Base-by-base conservation (phyloP, 2,797 vertebrate species). In the Babyrousa celebensis region DNA sequence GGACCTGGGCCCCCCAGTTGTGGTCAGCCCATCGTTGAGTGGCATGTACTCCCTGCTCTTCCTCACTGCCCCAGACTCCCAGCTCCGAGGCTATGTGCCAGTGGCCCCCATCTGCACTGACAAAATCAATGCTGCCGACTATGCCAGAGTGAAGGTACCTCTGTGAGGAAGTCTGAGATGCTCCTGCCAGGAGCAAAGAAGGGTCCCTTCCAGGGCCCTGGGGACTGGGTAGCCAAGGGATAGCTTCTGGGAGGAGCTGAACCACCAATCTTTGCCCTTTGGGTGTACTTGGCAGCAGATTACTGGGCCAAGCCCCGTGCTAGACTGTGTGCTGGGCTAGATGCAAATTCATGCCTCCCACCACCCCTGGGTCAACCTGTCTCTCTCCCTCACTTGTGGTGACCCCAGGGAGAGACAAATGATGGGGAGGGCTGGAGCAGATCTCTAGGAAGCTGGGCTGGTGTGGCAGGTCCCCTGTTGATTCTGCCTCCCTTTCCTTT, bases 41-140 rank as follows among this genome's bases (percentile, higher is more conserved):
- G 99, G 99, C 96, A 99, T 99, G 99, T 99, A 99, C 97, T 99
- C 99, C 0, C 99, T 99, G 89, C 99, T 99, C 8, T 99, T 99
- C 98, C 99, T 99, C 89, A 97, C 99, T 6, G 98, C 99, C 96
- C 98, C 99, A 91, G 98, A 98, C 75, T 97, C 98, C 36, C 98
- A 99, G 96, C 74, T 99, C 14, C 99, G 98, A 88, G 99, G 99
- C 16, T 99, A 99, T 29, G 95, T 99, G 72, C 99, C 99, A 0
- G 98, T 99, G 32, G 99, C 99, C 10, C 99, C 99, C 80, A 99
- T 99, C 98, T 99, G 99, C 98, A 99, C 99, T 0, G 99, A 99
- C 15, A 99, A 99, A 94, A 99, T 99, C 98, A 98, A 96, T 0
- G 98, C 96, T 0, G 98, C 99, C 62, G 99, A 99, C 98, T 99